A percentile compares a stretch with the other conserved stretches of the same genome.
phyloP scores from a whole-genome alignment of 2,797 vertebrate species.

The Gila robusta region DNA sequence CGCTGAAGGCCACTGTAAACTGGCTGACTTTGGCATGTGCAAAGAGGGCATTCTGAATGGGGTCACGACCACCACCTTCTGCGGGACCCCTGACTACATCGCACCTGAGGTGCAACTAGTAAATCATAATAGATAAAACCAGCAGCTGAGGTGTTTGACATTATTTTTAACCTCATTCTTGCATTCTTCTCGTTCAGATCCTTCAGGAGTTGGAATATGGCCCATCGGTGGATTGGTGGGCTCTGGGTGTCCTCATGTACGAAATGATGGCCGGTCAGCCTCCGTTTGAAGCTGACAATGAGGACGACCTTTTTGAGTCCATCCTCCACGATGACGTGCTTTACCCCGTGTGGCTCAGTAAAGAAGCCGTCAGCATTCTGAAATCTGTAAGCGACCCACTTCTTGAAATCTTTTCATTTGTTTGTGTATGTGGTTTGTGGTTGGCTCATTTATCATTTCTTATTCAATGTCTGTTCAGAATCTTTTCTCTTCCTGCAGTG shows the following conservation, averaged over 20 bases:
- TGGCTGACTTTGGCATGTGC: conserved; percentile 99
- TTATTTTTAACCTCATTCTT: neutral
- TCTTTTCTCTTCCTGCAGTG: conserved; percentile 38
- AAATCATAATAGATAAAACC: neutral
- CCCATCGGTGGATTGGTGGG: conserved; percentile 98
- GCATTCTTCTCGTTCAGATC: conserved; percentile 78
- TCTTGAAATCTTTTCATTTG: neutral
- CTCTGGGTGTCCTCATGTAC: conserved; percentile 96
- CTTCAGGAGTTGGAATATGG: conserved; percentile 96
- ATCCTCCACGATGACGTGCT: conserved; percentile 98
- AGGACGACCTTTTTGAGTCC: conserved; percentile 97
- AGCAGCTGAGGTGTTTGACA: neutral
- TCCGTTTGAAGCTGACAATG: conserved; percentile 96
- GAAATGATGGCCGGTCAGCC: conserved; percentile 99
- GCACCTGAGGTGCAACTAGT: conserved; percentile 88
- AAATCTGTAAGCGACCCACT: conserved; percentile 83
- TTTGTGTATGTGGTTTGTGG: neutral
- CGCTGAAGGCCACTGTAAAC: conserved; percentile 97
- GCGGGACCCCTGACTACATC: conserved; percentile 97
- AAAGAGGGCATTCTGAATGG: conserved; percentile 97
- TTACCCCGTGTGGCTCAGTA: conserved; percentile 98
- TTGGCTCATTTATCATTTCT: conserved; percentile 18
- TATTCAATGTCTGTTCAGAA: conserved; percentile 27
- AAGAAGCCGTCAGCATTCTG: conserved; percentile 96
- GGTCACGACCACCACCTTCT: conserved; percentile 97